Conservation (phyloP, 2,113 vertebrate genomes). For the Paradisaea rubra region DNA sequence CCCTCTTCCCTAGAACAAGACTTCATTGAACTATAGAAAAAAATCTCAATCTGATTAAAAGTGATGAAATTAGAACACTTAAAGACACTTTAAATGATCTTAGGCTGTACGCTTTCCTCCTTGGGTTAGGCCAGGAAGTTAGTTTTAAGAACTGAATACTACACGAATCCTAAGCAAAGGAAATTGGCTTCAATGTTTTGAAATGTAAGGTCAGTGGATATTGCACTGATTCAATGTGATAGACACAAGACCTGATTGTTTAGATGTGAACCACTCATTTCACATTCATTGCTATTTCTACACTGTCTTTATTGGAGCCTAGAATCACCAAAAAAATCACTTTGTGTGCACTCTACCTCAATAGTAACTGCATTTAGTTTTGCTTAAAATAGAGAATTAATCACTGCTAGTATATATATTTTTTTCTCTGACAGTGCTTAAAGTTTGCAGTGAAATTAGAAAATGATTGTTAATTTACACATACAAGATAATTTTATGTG, state of each 20-base stretch:
- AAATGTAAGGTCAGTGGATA: constrained; percentile 43
- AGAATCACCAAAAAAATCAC: neutral
- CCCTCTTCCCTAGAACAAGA: neutral
- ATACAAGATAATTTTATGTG: constrained; percentile 61
- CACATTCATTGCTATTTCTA: constrained; percentile 34
- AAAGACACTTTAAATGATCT: constrained; percentile 52
- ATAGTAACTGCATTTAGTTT: constrained; percentile 12
- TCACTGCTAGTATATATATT: neutral
- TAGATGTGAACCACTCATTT: constrained; percentile 26
- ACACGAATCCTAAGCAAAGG: constrained; percentile 40
- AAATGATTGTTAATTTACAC: constrained; percentile 62
- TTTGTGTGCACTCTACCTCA: neutral
- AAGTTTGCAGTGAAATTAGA: constrained; percentile 53
- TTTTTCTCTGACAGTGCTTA: constrained; percentile 9
- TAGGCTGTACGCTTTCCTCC: neutral
- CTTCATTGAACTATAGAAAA: neutral
- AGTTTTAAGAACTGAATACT: constrained; percentile 57
- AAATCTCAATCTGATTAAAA: constrained; percentile 5
- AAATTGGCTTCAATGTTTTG: constrained; percentile 67
- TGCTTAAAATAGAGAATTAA: constrained; percentile 50
- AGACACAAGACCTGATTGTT: neutral
- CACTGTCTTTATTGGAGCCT: neutral
- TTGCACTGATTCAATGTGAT: neutral
- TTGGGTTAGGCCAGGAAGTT: constrained; percentile 61
- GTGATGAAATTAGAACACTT: constrained; percentile 31